phyloP scores from a whole-genome alignment of 1,140 invertebrate genomes.

The Drusus annulatus region DNA sequence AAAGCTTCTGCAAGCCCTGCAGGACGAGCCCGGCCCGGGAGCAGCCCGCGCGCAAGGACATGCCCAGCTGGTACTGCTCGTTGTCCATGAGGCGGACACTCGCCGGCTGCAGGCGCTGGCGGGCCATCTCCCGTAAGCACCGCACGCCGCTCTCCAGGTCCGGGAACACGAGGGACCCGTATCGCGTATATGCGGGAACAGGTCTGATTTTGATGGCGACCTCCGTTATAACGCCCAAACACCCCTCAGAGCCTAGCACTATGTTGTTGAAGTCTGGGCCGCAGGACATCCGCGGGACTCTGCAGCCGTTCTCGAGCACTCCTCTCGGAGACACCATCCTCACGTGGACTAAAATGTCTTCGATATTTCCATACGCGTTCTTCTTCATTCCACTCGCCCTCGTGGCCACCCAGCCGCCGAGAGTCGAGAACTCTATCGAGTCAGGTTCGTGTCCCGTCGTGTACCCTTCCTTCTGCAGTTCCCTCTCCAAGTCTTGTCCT shows the following conservation, averaged over 20 bases:
- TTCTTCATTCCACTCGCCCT: conserved; percentile 99
- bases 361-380: conserved; percentile 98
- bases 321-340: conserved; percentile 90
- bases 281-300: conserved; percentile 90
- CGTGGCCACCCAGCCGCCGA: conserved; percentile 99
- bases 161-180: conserved; percentile 96
- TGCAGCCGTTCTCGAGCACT: conserved; percentile 78
- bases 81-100: conserved; percentile 98
- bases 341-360: conserved; percentile 92
- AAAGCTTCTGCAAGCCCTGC: conserved; percentile 77
- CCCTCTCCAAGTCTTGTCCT: conserved; percentile 92
- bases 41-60: conserved; percentile 85
- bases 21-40: conserved; percentile 65
- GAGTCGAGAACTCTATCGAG: conserved; percentile 96
- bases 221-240: conserved; percentile 94
- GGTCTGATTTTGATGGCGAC: conserved; percentile 95
- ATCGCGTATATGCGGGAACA: conserved; percentile 85
- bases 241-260: conserved; percentile 97
- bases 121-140: conserved; percentile 88
- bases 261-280: conserved; percentile 97
- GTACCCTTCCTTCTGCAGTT: conserved; percentile 79
- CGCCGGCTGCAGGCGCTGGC: conserved; percentile 90
- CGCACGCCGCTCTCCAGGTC: conserved; percentile 89
- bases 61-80: conserved; percentile 95
- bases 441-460: conserved; percentile 97